These are phyloP conservation scores for Lasioglossum oenotherae DNA, from an alignment of 2,888 invertebrate genomes.

Conservation along the genomic window DNA sequence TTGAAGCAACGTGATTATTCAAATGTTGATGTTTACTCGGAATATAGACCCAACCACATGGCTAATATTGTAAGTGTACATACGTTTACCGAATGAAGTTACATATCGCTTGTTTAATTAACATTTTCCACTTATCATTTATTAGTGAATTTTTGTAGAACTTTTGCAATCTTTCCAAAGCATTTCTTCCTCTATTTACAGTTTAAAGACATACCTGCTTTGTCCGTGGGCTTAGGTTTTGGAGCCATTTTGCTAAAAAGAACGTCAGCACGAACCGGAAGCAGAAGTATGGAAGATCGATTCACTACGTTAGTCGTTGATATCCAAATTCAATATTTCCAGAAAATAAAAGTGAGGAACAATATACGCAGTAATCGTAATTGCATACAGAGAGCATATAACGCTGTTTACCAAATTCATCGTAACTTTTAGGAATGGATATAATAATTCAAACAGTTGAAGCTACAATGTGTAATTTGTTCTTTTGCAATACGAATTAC, in stretches of 20 bases:
- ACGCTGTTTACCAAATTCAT: background rate
- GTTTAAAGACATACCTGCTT: conserved; percentile 88
- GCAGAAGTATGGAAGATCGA: background rate
- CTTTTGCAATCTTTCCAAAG: background rate
- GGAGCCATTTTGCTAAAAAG: conserved; percentile 92
- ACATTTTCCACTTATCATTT: background rate
- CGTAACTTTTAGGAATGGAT: background rate
- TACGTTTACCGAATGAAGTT: background rate
- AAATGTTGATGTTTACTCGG: background rate
- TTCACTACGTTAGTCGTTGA: conserved; percentile 59
- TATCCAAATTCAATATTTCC: conserved; percentile 18
- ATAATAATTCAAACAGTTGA: background rate
- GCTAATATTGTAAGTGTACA: background rate
- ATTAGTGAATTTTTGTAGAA: background rate
- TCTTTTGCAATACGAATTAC: conserved; percentile 8
- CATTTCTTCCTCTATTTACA: conserved; percentile 7
- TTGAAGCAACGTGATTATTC: background rate
- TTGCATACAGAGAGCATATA: background rate
- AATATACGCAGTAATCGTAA: background rate
- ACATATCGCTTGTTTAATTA: background rate
- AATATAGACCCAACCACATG: conserved; percentile 54
- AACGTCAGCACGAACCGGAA: conserved; percentile 64
- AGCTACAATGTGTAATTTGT: background rate
- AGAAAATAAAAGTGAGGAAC: background rate
- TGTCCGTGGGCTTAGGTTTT: conserved; percentile 92